Conservation (phyloP, 64 coral and sea anemone species). For the Stylophora pistillata region DNA sequence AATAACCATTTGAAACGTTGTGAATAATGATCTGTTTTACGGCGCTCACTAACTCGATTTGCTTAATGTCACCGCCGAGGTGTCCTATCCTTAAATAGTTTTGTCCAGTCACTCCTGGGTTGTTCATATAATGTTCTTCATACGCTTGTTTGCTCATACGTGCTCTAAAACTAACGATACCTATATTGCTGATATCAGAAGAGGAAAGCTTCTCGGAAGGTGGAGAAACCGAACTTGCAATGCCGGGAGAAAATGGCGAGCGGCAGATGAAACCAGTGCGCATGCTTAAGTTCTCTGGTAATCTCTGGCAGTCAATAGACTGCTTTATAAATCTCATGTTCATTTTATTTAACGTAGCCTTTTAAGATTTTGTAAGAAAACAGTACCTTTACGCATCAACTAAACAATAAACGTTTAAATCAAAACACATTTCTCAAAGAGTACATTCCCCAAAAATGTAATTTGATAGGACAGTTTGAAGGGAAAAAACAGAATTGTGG, state of each 20-base stretch:
- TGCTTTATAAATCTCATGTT: background rate
- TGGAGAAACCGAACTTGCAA: constrained; percentile 6
- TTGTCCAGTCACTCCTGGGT: too few species aligned
- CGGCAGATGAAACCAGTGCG: constrained; percentile 43
- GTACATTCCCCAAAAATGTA: too few species aligned
- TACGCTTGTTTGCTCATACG: background rate
- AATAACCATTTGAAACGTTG: too few species aligned
- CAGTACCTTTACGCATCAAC: too few species aligned
- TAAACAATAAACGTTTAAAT: too few species aligned
- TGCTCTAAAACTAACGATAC: background rate
- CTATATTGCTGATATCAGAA: background rate
- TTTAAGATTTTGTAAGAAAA: background rate
- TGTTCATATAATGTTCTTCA: background rate
- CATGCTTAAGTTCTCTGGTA: constrained; percentile 66
- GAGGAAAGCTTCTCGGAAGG: constrained; percentile 3
- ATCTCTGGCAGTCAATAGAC: background rate
- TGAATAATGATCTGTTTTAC: too few species aligned
- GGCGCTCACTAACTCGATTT: too few species aligned
- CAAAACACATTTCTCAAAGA: too few species aligned
- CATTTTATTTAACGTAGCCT: background rate
- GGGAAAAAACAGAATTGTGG: too few species aligned
- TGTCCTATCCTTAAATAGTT: too few species aligned
- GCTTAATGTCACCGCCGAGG: too few species aligned
- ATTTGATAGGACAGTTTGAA: too few species aligned
- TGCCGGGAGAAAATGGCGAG: constrained; percentile 29